Evolutionary conservation across 2,888 invertebrate genomes (phyloP).

Genomic region (Eulithis prunata): DNA sequence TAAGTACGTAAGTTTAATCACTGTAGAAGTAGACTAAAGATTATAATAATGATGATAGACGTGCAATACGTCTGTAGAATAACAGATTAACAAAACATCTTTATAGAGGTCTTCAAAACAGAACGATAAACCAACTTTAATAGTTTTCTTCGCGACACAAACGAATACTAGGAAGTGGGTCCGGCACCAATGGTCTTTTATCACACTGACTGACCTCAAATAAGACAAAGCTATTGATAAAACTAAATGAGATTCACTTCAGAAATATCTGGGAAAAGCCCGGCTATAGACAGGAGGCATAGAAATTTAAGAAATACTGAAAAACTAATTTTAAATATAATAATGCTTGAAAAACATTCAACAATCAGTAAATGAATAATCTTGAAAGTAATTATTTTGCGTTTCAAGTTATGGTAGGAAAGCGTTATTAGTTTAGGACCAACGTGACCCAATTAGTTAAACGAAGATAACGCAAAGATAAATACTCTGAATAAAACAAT

Average conservation of each 20-base stretch:
- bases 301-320: too few relatives aligned
- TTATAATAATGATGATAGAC: too few relatives aligned
- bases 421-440: slow-evolving; percentile 21
- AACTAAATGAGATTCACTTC: slow-evolving; percentile 9
- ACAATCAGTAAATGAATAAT: neutral
- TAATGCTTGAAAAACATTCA: neutral
- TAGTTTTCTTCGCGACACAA: neutral
- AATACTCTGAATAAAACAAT: slow-evolving; percentile 5
- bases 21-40: too few relatives aligned
- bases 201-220: slow-evolving; percentile 15
- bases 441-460: slow-evolving; percentile 26
- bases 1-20: too few relatives aligned
- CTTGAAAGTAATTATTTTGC: neutral
- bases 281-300: neutral
- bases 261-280: slow-evolving; percentile 7
- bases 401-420: slow-evolving; percentile 8
- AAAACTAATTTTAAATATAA: too few relatives aligned
- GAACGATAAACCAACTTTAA: neutral
- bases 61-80: too few relatives aligned
- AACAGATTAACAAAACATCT: too few relatives aligned
- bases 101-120: too few relatives aligned
- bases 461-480: slow-evolving; percentile 28
- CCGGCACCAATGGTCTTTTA: slow-evolving; percentile 14
- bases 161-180: slow-evolving; percentile 16
- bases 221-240: slow-evolving; percentile 18